Evolutionary conservation across 1,140 invertebrate species (phyloP).

Genomic region (Venturia canescens): DNA sequence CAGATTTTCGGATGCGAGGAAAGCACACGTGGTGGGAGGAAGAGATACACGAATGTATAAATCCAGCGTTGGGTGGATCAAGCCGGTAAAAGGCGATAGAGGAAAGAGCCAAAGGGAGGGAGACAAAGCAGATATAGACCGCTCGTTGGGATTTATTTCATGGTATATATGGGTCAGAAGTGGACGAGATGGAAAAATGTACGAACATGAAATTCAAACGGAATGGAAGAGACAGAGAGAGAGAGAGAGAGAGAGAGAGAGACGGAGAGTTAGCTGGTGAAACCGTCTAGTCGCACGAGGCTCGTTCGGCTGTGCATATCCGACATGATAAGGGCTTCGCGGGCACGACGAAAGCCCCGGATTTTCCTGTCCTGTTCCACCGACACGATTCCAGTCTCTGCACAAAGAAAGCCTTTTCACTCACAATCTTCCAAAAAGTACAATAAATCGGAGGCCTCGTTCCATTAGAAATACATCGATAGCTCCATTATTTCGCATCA

Average conservation of each 20-base stretch:
- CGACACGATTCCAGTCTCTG: conserved; percentile 32
- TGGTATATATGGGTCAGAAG: conserved; percentile 41
- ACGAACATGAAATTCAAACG: conserved; percentile 17
- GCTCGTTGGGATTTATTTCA: conserved; percentile 48
- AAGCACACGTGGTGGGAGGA: conserved; percentile 31
- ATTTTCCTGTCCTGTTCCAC: conserved; percentile 60
- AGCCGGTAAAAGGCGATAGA: conserved; percentile 30
- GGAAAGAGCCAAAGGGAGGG: conserved; percentile 6
- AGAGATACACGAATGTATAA: conserved; percentile 46
- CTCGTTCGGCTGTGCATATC: conserved; percentile 48
- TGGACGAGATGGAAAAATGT: conserved; percentile 50
- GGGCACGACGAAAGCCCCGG: conserved; percentile 56
- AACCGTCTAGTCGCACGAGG: conserved; percentile 20
- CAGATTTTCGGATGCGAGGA: not conserved
- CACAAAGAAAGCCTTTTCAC: conserved; percentile 27
- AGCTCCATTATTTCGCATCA: too few species aligned
- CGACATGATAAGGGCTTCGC: conserved; percentile 58
- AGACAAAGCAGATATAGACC: conserved; percentile 14
- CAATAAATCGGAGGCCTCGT: too few species aligned
- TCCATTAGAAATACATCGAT: too few species aligned
- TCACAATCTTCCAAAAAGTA: too few species aligned
- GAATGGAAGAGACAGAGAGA: conserved; percentile 40
- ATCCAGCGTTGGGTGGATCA: conserved; percentile 13
- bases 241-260: conserved; percentile 40
- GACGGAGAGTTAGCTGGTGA: conserved; percentile 32